phyloP scores from a whole-genome alignment of 2,113 vertebrate species.

The Pontoporia blainvillei region DNA sequence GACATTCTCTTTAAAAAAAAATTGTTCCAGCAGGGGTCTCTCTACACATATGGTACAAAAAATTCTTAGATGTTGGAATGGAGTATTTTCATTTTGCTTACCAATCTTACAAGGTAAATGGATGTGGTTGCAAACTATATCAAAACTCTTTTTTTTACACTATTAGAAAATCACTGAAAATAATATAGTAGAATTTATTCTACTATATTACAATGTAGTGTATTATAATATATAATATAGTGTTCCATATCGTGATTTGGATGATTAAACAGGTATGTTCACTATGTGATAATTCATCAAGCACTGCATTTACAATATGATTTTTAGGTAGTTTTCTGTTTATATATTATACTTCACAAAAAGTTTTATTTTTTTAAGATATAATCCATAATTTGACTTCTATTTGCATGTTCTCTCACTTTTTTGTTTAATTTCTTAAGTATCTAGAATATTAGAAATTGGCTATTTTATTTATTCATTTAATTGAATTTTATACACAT shows the following conservation, averaged over 20 bases:
- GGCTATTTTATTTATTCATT: background rate
- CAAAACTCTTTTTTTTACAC: background rate
- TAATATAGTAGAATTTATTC: too few relatives aligned
- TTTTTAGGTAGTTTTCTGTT: background rate
- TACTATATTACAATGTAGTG: too few relatives aligned
- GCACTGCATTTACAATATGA: background rate
- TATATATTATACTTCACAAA: background rate
- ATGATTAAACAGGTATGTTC: background rate
- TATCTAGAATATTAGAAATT: background rate
- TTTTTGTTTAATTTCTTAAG: background rate
- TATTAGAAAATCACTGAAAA: background rate
- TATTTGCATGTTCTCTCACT: background rate
- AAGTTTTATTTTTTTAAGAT: background rate
- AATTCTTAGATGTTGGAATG: background rate
- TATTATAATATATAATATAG: background rate
- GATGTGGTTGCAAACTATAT: background rate
- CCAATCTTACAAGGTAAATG: background rate
- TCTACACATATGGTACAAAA: slow-evolving; percentile 64
- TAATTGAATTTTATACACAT: background rate
- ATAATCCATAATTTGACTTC: background rate
- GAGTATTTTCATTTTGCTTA: slow-evolving; percentile 14
- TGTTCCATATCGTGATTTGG: background rate
- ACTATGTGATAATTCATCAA: background rate
- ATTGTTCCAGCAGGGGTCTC: slow-evolving; percentile 79
- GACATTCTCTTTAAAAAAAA: background rate